Evolutionary conservation across 2,113 vertebrate genomes (phyloP), one percentile per base, ranked within the genome.

Genomic region (Cyrtonyx montezumae): DNA sequence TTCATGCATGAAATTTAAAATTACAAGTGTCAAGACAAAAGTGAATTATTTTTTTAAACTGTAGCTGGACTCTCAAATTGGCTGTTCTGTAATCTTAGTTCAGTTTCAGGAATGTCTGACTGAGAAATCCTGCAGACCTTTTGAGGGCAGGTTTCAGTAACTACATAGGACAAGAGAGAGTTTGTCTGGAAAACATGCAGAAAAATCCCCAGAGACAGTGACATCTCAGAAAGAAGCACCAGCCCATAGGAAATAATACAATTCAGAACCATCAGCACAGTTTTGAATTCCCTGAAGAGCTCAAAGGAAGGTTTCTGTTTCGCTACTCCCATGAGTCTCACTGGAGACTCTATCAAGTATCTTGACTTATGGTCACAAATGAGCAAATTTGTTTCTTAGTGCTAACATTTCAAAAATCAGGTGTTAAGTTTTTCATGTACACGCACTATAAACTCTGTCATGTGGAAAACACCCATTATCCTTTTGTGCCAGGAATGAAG

Each of bases 101-200:
- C 55, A 66, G 42, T 46, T 82, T 93, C 67, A 89, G 71, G 68
- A 89, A 93, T 70, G 61, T 46, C 30, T 90, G 61, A 56, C 71
- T 87, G 37, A 75, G 61, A 91, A 79, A 87, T 36, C 81, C 84
- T 82, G 43, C 68, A 85, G 81, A 79, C 8, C 32, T 66, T 87
- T 9, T 73, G 74, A 95, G 77, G 66, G 84, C 61, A 88, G 43
- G 46, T 86, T 93, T 87, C 51, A 63, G 51, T 65, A 95, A 87
- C 78, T 28, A 34, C 42, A 36, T 67, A 34, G 4, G 66, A 36
- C 0, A 0, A 45, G 43, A 71, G 87, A 65, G 48, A 73, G 15
- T 70, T 74, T 82, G 53, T 75, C 67, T 84, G 49, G 42, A 87
- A 80, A 92, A 82, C 1, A 3, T 46, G 28, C 8, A 73, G 65